Percentiles rank a stretch among this genome's conserved stretches.
These are phyloP conservation scores for Phoenicopterus ruber DNA, from an alignment of 2,113 vertebrate species.

Conservation along the genomic window DNA sequence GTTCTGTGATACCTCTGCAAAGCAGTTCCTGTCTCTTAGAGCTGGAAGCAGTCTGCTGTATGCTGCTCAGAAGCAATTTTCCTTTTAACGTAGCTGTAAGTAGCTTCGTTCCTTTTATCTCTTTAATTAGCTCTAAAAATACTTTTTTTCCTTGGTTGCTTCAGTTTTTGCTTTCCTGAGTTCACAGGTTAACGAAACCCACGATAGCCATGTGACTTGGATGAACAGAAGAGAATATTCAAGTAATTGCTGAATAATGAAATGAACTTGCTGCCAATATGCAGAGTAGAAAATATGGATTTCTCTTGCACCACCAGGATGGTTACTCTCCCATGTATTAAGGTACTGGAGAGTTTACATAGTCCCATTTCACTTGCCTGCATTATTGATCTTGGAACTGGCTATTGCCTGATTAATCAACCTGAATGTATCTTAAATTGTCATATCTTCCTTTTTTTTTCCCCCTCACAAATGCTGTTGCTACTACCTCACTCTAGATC, in stretches of 20 bases:
- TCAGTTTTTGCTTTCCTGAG: neutral
- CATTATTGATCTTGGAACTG: neutral
- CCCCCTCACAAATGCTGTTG: neutral
- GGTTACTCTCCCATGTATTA: too few species aligned
- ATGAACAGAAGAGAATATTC: neutral
- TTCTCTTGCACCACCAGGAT: neutral
- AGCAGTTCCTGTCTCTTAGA: neutral
- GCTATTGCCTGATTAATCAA: neutral
- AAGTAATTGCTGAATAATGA: neutral
- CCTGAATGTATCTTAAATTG: neutral
- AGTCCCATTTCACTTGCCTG: neutral
- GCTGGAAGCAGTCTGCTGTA: neutral
- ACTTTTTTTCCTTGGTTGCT: neutral
- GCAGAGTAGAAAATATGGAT: neutral
- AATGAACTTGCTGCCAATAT: neutral
- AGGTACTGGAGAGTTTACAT: neutral
- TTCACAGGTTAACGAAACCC: neutral
- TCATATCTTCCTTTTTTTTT: neutral
- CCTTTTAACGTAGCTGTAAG: neutral
- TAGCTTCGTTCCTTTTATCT: neutral
- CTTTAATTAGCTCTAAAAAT: neutral
- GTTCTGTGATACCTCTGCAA: neutral
- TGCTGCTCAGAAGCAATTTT: neutral
- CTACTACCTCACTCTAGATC: too few species aligned
- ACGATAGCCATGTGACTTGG: neutral